phyloP scores from a whole-genome alignment of 2,888 invertebrate genomes.

The Morpho deidamia region DNA sequence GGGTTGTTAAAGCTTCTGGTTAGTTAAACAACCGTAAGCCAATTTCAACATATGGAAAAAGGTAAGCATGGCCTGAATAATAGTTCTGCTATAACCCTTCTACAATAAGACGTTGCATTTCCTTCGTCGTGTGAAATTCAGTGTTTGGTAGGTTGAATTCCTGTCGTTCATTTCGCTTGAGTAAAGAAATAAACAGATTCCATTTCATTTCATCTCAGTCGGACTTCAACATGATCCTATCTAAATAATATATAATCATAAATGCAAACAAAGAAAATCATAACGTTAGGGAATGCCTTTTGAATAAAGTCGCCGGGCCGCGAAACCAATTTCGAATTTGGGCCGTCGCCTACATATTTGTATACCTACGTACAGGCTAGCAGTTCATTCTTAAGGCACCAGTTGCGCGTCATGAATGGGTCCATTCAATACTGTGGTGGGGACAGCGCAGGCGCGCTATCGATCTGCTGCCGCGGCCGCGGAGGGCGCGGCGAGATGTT shows the following conservation, averaged over 20 bases:
- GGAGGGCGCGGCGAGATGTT: conserved; percentile 27
- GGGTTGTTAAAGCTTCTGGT: no score
- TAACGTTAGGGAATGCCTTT: not conserved
- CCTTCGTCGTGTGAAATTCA: no score
- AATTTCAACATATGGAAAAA: no score
- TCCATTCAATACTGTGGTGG: conserved; percentile 56
- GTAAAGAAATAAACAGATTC: no score
- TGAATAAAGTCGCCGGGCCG: not conserved
- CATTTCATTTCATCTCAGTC: no score
- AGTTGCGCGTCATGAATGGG: conserved; percentile 63
- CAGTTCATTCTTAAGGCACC: conserved; percentile 57
- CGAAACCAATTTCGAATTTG: conserved; percentile 19
- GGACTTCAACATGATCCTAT: no score
- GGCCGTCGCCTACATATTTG: conserved; percentile 16
- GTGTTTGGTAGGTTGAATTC: no score
- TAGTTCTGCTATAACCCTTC: no score
- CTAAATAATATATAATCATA: not conserved
- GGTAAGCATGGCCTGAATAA: no score
- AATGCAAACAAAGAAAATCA: not conserved
- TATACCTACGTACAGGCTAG: conserved; percentile 29
- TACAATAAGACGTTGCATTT: no score
- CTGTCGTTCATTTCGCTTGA: no score
- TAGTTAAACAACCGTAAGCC: no score
- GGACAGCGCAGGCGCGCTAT: conserved; percentile 49
- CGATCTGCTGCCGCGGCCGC: conserved; percentile 41